Evolutionary conservation across 2,888 invertebrate species (phyloP).

Genomic region (Drosophila acutilabella): DNA sequence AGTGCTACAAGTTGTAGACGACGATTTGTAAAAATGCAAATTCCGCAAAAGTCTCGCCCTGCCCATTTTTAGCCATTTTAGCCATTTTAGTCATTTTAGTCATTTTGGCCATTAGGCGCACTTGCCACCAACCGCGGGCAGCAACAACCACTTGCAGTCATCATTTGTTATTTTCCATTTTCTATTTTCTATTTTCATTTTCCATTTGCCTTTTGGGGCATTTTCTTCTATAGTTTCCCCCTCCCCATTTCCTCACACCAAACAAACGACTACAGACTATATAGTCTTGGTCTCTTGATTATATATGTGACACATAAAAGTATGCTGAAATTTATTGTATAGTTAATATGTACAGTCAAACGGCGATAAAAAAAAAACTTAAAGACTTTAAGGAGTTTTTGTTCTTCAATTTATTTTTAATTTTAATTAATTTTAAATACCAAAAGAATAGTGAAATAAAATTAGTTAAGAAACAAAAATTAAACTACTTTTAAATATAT

Average conservation of each 20-base stretch:
- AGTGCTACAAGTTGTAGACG: conserved; percentile 63
- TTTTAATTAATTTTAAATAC: no score
- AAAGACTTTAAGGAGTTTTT: no score
- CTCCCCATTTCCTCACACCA: neutral
- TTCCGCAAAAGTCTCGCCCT: conserved; percentile 45
- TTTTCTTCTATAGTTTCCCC: conserved; percentile 14
- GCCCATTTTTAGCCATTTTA: conserved; percentile 39
- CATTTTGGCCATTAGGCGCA: conserved; percentile 37
- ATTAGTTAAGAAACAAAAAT: no score
- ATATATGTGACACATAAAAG: conserved; percentile 10
- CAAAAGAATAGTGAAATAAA: no score
- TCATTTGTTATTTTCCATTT: conserved; percentile 57
- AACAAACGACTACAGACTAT: conserved; percentile 35
- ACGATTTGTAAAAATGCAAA: conserved; percentile 77
- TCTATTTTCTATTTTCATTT: conserved; percentile 36
- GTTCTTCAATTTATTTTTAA: no score
- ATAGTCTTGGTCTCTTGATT: conserved; percentile 27
- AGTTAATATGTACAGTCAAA: no score
- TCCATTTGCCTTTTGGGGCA: conserved; percentile 12
- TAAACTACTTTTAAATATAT: no score
- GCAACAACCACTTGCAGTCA: conserved; percentile 41
- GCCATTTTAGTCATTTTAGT: conserved; percentile 39
- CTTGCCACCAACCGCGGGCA: conserved; percentile 53
- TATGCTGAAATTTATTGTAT: neutral
- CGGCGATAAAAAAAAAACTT: no score